These are phyloP conservation scores for Acleris emargana DNA, from an alignment of 2,888 invertebrate species.

Conservation along the genomic window DNA sequence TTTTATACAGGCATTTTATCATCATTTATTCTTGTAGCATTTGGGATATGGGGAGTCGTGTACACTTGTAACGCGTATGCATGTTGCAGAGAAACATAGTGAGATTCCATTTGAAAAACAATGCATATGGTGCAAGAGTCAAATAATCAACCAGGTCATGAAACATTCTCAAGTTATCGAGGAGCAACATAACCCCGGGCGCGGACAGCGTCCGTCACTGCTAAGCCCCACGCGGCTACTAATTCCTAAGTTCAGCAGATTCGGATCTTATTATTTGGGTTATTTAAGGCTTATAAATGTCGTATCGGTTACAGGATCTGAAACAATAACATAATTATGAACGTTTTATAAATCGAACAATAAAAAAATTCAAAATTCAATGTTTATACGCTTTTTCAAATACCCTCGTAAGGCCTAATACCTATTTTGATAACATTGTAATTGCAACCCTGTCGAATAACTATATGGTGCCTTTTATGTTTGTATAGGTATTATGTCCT, in stretches of 20 bases:
- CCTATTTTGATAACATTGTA: too few relatives aligned
- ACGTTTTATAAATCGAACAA: neutral
- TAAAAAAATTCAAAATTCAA: too few relatives aligned
- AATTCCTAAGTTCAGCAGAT: slow-evolving; percentile 3
- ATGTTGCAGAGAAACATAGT: slow-evolving; percentile 19
- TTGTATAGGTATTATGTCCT: too few relatives aligned
- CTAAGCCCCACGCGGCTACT: slow-evolving; percentile 1
- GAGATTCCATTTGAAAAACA: slow-evolving; percentile 35
- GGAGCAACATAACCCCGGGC: slow-evolving; percentile 46
- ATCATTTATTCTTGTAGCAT: slow-evolving; percentile 13
- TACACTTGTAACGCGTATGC: slow-evolving; percentile 1
- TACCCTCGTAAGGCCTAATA: too few relatives aligned
- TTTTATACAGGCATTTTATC: neutral
- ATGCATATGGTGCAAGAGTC: slow-evolving; percentile 33
- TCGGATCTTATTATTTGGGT: slow-evolving; percentile 16
- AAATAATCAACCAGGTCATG: slow-evolving; percentile 42
- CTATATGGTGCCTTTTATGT: too few relatives aligned
- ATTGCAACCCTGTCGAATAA: too few relatives aligned
- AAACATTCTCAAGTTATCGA: slow-evolving; percentile 49
- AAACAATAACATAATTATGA: slow-evolving; percentile 4
- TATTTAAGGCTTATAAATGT: slow-evolving; percentile 23
- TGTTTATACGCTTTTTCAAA: too few relatives aligned
- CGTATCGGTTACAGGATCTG: slow-evolving; percentile 23
- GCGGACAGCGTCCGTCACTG: neutral
- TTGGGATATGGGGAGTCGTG: neutral